phyloP scores from a whole-genome alignment of 2,113 vertebrate species.

The Epinephelus moara region DNA sequence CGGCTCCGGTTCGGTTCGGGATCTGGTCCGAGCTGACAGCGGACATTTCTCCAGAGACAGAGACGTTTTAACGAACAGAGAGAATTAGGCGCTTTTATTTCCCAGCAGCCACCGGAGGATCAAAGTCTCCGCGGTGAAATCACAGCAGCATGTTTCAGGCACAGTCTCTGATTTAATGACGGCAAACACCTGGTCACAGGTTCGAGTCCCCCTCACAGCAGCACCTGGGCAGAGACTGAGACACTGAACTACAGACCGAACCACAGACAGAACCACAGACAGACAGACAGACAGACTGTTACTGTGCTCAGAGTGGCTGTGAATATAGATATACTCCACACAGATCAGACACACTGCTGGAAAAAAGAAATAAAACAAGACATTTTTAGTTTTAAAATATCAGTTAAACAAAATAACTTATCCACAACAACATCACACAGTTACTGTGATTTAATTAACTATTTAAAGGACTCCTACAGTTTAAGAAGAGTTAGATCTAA shows the following conservation, averaged over 20 bases:
- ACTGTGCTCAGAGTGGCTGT: not conserved
- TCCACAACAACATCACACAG: not conserved
- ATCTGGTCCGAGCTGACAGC: conserved; percentile 50
- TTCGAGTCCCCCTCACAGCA: not conserved
- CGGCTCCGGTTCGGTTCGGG: conserved; percentile 33
- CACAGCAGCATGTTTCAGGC: not conserved
- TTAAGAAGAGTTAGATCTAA: too few species aligned
- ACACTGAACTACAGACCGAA: not conserved
- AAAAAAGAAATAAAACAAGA: not conserved
- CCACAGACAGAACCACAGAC: not conserved
- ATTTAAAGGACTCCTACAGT: too few species aligned
- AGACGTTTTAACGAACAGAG: not conserved
- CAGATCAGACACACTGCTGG: conserved; percentile 16
- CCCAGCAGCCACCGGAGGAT: conserved; percentile 39
- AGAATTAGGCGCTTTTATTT: not conserved
- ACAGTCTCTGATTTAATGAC: not conserved
- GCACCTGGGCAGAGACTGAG: not conserved
- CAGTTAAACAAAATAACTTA: too few species aligned
- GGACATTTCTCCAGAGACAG: conserved; percentile 72
- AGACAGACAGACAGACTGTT: not conserved
- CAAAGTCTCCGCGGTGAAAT: not conserved
- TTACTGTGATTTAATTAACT: too few species aligned
- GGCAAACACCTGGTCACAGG: not conserved
- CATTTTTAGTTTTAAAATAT: not conserved
- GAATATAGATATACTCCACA: conserved; percentile 19